Conservation (phyloP, 2,113 vertebrate species). For the Sterrhoptilus dennistouni region DNA sequence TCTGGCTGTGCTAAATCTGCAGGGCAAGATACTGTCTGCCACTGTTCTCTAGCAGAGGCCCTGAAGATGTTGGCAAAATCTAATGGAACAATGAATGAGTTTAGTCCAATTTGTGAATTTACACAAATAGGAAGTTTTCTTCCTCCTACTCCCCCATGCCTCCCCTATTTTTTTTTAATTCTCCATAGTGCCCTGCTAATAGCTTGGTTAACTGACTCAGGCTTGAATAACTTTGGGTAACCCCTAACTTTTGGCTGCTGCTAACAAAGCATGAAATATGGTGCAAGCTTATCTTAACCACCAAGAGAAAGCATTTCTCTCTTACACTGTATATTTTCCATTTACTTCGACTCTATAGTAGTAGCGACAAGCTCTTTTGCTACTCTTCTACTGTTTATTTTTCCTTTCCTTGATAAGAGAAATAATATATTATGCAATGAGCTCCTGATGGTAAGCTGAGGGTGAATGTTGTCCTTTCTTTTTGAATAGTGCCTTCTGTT, state of each 20-base stretch:
- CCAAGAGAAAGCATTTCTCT: not conserved
- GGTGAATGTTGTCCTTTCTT: not conserved
- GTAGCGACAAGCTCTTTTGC: not conserved
- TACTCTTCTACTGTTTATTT: not conserved
- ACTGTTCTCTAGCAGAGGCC: not conserved
- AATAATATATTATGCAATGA: not conserved
- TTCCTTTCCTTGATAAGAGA: not conserved
- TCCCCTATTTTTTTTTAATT: not conserved
- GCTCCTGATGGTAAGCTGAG: not conserved
- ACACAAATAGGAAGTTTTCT: not conserved
- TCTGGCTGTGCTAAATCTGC: not conserved
- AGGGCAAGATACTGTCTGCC: not conserved
- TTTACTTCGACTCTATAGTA: not conserved
- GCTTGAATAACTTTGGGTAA: not conserved
- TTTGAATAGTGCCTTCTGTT: not conserved
- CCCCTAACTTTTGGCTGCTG: not conserved
- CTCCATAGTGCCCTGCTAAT: not conserved
- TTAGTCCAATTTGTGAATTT: not conserved
- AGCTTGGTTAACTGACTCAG: not conserved
- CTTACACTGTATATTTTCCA: not conserved
- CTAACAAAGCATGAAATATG: not conserved
- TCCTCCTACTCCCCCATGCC: not conserved
- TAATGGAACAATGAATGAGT: not conserved
- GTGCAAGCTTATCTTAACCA: not conserved
- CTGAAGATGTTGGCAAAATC: not conserved